These are phyloP conservation scores for Phyllotis vaccarum DNA, from an alignment of 2,797 vertebrate species.

Conservation along the genomic window DNA sequence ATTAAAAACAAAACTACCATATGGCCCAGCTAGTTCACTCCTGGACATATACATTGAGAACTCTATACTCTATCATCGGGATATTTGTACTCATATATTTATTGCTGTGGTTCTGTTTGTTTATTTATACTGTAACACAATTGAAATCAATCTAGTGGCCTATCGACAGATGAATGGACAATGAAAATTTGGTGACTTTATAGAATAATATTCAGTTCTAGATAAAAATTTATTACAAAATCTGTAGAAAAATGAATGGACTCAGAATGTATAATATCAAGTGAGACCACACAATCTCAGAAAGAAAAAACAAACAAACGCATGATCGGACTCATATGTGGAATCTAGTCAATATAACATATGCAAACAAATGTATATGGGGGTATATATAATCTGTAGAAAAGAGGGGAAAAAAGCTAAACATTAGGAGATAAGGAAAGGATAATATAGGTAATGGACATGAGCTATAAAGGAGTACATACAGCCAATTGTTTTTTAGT, in stretches of 20 bases:
- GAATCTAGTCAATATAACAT: background rate
- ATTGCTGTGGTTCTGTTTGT: background rate
- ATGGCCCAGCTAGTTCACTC: background rate
- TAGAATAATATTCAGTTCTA: background rate
- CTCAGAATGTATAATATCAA: background rate
- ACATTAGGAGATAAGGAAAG: background rate
- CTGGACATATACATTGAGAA: too few species aligned
- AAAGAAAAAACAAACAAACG: background rate
- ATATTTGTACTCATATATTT: background rate
- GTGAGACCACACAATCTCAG: background rate
- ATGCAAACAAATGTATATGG: background rate
- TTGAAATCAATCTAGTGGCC: background rate
- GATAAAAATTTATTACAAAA: background rate
- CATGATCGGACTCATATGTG: background rate
- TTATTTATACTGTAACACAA: background rate
- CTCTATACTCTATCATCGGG: background rate
- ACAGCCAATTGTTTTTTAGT: background rate
- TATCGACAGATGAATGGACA: background rate
- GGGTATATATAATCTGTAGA: background rate
- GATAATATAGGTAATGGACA: background rate
- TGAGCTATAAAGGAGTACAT: background rate
- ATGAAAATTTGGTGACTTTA: background rate
- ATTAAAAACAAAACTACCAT: background rate
- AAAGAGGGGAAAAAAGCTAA: background rate
- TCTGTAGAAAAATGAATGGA: background rate